phyloP scores from a whole-genome alignment of 2,113 vertebrate genomes.

The Tamias sibiricus region DNA sequence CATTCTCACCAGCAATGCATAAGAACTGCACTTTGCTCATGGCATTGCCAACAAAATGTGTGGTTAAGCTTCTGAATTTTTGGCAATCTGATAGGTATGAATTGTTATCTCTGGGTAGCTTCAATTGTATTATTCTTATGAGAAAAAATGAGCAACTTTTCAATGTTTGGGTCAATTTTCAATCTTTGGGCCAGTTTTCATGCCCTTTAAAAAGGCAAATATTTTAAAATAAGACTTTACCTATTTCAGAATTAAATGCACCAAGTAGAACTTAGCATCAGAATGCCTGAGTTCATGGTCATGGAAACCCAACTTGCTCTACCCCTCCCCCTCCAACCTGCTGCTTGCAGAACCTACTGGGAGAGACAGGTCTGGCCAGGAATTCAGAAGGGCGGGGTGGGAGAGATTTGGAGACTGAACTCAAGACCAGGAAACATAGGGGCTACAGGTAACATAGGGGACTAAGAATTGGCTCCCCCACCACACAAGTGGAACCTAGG shows the following conservation, averaged over 20 bases:
- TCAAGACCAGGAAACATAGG: too few species aligned
- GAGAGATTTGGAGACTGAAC: too few species aligned
- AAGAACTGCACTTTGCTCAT: not conserved
- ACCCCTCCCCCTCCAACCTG: too few species aligned
- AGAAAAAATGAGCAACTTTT: not conserved
- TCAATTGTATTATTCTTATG: conserved; percentile 28
- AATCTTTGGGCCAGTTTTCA: conserved; percentile 25
- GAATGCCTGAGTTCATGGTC: not conserved
- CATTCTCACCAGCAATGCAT: not conserved
- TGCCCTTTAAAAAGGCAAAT: conserved; percentile 38
- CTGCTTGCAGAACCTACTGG: too few species aligned
- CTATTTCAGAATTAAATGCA: conserved; percentile 22
- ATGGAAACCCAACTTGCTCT: too few species aligned
- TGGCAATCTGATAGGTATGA: not conserved
- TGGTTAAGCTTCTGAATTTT: conserved; percentile 29
- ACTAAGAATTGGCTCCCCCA: too few species aligned
- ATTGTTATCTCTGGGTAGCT: conserved; percentile 28
- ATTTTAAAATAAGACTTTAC: conserved; percentile 24
- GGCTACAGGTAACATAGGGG: too few species aligned
- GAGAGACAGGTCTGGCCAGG: too few species aligned
- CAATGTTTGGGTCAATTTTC: conserved; percentile 33
- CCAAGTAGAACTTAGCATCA: conserved; percentile 33
- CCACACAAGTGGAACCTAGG: too few species aligned
- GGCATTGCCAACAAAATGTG: not conserved
- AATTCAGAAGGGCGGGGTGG: too few species aligned